Evolutionary conservation across 2,797 vertebrate species (phyloP).

Genomic region (Falco naumanni): DNA sequence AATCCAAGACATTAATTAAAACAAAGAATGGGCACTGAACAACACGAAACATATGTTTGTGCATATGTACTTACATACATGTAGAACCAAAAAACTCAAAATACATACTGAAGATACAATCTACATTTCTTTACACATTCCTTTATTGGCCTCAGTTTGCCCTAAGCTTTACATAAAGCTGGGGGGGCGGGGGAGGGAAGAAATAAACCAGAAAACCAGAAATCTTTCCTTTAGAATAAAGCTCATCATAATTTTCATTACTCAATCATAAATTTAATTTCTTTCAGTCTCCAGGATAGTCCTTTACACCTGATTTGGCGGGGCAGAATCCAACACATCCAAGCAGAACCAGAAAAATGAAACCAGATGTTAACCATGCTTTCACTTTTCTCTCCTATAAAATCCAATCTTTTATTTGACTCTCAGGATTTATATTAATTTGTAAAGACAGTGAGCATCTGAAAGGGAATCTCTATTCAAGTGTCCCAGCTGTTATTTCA

Average conservation of each 20-base stretch:
- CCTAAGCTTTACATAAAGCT: neutral
- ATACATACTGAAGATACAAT: neutral
- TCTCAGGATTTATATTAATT: neutral
- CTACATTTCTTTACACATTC: neutral
- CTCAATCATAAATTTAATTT: neutral
- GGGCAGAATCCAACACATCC: neutral
- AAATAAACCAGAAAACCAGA: neutral
- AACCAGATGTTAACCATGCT: neutral
- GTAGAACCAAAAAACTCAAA: neutral
- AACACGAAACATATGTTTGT: neutral
- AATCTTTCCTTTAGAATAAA: neutral
- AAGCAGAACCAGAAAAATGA: neutral
- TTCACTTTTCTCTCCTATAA: neutral
- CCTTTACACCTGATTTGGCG: neutral
- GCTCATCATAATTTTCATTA: neutral
- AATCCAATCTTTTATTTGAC: neutral
- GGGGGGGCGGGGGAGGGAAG: neutral
- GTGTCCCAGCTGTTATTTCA: neutral
- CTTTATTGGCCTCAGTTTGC: neutral
- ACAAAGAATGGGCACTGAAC: neutral
- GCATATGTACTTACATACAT: accelerated
- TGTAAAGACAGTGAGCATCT: neutral
- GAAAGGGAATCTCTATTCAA: neutral
- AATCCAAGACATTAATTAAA: neutral
- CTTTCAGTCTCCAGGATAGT: neutral